These are phyloP conservation scores for Silvanus unidentatus DNA, from an alignment of 2,888 invertebrate species.

Conservation along the genomic window DNA sequence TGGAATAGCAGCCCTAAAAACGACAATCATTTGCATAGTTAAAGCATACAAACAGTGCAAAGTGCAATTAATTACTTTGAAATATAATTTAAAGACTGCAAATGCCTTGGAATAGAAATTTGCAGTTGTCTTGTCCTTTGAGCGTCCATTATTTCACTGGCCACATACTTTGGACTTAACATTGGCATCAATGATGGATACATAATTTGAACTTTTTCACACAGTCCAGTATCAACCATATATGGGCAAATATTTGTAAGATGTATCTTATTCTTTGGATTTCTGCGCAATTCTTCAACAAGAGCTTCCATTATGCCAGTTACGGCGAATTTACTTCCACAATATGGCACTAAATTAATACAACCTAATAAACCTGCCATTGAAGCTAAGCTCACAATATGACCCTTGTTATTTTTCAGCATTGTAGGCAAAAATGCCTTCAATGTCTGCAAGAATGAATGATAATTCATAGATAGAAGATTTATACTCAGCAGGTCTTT, in stretches of 20 bases:
- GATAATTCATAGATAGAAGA: too few relatives aligned
- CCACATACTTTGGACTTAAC: constrained; percentile 58
- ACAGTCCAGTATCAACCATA: constrained; percentile 81
- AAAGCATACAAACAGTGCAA: too few relatives aligned
- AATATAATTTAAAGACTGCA: constrained; percentile 25
- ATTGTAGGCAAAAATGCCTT: constrained; percentile 73
- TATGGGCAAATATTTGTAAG: constrained; percentile 82
- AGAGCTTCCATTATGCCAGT: constrained; percentile 80
- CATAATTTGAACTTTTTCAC: constrained; percentile 68
- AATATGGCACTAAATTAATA: constrained; percentile 72
- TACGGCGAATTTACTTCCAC: constrained; percentile 77
- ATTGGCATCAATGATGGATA: constrained; percentile 62
- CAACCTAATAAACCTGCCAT: constrained; percentile 70
- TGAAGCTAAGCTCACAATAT: constrained; percentile 70
- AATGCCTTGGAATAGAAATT: constrained; percentile 58
- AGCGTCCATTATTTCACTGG: constrained; percentile 59
- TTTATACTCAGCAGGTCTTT: not conserved
- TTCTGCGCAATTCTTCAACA: constrained; percentile 64
- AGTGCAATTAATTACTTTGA: not conserved
- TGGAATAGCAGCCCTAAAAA: constrained; percentile 6
- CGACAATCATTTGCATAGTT: too few relatives aligned
- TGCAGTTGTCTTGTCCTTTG: constrained; percentile 58
- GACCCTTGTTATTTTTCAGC: constrained; percentile 68
- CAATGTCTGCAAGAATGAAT: constrained; percentile 50
- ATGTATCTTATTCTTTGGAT: constrained; percentile 54